A percentile compares a stretch with the other conserved stretches of the same genome.
Conservation (phyloP, 2,113 vertebrate species). For the Actenoides lindsayi region DNA sequence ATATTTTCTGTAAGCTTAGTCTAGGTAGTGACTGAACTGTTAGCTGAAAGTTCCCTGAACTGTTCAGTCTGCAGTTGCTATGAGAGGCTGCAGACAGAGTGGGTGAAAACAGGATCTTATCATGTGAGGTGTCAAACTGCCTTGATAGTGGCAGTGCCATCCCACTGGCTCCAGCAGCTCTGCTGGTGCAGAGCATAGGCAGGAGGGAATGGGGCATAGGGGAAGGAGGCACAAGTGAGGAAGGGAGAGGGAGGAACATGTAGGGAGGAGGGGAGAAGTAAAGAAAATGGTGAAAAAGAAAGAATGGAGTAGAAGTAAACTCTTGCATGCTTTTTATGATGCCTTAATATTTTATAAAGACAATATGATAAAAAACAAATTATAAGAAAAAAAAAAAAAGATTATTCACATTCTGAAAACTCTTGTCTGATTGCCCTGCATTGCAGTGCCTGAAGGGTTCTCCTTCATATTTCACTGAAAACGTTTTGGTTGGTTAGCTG, state of each 20-base stretch:
- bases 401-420: not conserved
- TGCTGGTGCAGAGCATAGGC: not conserved
- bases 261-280: not conserved
- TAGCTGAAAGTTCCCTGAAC: not conserved
- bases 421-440: not conserved
- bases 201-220: rapidly evolving
- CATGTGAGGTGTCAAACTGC: rapidly evolving
- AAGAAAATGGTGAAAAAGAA: not conserved
- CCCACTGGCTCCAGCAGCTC: not conserved
- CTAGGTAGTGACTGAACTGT: not conserved
- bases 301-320: not conserved
- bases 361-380: not conserved
- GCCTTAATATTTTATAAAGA: not conserved
- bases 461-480: not conserved
- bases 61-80: not conserved
- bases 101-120: not conserved
- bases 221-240: not conserved
- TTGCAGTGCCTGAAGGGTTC: not conserved
- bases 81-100: not conserved
- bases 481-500: not conserved
- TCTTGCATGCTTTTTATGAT: not conserved
- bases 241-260: not conserved
- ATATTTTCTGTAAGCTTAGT: not conserved
- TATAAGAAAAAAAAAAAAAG: not conserved
- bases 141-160: not conserved